Base-by-base conservation (phyloP, 2,113 vertebrate genomes). In the Oreocharis arfaki region DNA sequence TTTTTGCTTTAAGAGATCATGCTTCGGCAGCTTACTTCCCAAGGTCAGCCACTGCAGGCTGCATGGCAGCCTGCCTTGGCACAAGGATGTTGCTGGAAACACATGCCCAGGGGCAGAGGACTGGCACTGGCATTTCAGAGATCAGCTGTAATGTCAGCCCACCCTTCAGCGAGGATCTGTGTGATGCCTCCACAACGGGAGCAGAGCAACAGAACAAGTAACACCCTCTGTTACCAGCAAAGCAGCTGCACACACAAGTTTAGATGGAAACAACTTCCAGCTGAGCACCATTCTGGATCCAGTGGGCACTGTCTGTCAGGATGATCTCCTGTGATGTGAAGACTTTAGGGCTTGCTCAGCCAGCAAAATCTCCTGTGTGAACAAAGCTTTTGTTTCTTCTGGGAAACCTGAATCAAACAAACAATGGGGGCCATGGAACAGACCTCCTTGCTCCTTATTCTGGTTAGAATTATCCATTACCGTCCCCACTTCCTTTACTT, bases 151-250 rank as follows among this genome's bases (percentile, higher is more conserved):
- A 17, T 0, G 5, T 13, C 60, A 74, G 4, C 10, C 55, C 26
- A 30, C 26, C 50, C 73, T n/a, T 64, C 56, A 50, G 35, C 0
- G 0, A 6, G 41, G 61, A n/a, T 26, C 47, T 46, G 0, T 3
- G 41, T 5, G 19, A 41, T 20, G 15, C 35, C n/a, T 67, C 56
- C 47, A 80, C 63, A 53, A 7, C 1, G 13, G 30, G 33, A 70
- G 30, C 6, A 47, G 10, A 41, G 53, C 17, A 46, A 42, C 23
- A 71, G 73, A 57, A 26, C 20, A 46, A 85, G 3, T 15, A 71
- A 5, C 41, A 30, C 24, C n/a, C 21, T 44, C 26, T 9, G 19
- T 23, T n/a, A 78, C 26, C 27, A 65, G 56, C 61, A 80, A 63
- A 87, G 42, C 32, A 49, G 19, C n/a, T 69, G 33, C 35, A 46